Conservation (phyloP, 2,888 invertebrate species). For the Kryphioiulus occultus region DNA sequence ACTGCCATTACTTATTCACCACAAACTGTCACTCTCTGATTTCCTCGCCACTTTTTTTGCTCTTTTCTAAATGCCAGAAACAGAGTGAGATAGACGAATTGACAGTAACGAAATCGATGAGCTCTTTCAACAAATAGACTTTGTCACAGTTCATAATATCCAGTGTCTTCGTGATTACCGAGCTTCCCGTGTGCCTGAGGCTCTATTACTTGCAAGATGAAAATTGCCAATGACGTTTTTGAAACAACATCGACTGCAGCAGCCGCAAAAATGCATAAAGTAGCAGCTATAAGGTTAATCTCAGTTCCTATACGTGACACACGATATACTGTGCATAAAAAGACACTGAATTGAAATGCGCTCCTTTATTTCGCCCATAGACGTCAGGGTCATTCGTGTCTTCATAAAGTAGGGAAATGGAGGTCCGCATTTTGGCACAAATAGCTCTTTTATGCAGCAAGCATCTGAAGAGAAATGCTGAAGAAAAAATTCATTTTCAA, state of each 20-base stretch:
- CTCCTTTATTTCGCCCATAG: neutral
- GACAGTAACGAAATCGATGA: constrained; percentile 18
- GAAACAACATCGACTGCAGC: neutral
- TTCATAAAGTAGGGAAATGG: neutral
- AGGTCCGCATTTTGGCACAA: neutral
- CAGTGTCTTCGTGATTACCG: neutral
- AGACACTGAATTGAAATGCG: neutral
- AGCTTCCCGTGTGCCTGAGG: neutral
- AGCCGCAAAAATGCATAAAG: neutral
- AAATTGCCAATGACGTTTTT: neutral
- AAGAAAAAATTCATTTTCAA: neutral
- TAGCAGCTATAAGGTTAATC: neutral
- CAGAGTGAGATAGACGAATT: neutral
- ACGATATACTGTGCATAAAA: neutral
- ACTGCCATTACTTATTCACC: neutral
- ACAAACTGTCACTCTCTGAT: constrained; percentile 26
- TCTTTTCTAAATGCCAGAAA: neutral
- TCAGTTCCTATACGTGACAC: neutral
- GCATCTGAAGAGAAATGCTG: neutral
- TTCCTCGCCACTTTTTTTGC: neutral
- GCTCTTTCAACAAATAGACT: constrained; percentile 25
- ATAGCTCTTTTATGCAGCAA: neutral
- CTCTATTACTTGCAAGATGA: neutral
- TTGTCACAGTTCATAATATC: constrained; percentile 31
- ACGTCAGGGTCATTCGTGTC: neutral